Conservation (phyloP, 1,140 invertebrate genomes). For the Plutomurus gul region DNA sequence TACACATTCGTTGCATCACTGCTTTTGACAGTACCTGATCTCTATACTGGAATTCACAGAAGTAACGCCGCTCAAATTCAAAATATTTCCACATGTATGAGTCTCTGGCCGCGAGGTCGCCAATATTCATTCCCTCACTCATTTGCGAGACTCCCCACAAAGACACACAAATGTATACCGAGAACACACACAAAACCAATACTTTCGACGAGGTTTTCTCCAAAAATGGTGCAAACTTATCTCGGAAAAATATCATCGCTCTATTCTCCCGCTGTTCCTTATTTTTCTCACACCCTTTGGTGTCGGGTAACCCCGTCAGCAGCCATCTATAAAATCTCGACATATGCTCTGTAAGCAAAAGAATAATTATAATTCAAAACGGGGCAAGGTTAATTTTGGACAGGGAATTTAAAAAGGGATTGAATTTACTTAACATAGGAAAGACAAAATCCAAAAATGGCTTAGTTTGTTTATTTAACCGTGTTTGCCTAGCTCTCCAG, state of each 20-base stretch:
- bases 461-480: too few species aligned
- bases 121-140: slow-evolving; percentile 83
- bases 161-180: slow-evolving; percentile 78
- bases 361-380: too few species aligned
- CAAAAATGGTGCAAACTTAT: slow-evolving; percentile 74
- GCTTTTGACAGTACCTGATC: too few species aligned
- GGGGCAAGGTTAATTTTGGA: too few species aligned
- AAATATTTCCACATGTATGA: slow-evolving; percentile 89
- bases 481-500: too few species aligned
- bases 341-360: background rate
- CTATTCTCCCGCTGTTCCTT: slow-evolving; percentile 67
- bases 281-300: too few species aligned
- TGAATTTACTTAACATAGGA: too few species aligned
- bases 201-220: slow-evolving; percentile 76
- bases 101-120: slow-evolving; percentile 81
- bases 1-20: too few species aligned
- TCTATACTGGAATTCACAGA: slow-evolving; percentile 85
- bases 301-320: background rate
- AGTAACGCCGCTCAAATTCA: slow-evolving; percentile 83
- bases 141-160: slow-evolving; percentile 84
- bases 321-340: background rate
- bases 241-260: slow-evolving; percentile 84
- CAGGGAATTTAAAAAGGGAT: too few species aligned
- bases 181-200: slow-evolving; percentile 67
- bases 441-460: too few species aligned